Evolutionary conservation across 1,140 invertebrate genomes (phyloP).

Genomic region (Aphidius gifuensis): DNA sequence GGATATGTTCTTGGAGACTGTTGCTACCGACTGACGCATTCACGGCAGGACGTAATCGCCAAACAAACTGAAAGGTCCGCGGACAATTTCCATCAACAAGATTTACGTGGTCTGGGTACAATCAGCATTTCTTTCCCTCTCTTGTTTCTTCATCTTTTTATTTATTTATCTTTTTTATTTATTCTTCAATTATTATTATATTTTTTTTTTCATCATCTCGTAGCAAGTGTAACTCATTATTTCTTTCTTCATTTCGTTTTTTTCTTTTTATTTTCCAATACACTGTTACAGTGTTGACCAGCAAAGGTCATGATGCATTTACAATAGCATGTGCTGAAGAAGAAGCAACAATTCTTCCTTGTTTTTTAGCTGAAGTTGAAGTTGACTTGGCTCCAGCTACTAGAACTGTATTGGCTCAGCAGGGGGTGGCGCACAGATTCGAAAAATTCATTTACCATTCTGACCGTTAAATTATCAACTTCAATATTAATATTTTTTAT

Average conservation of each 20-base stretch:
- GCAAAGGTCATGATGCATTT: not conserved
- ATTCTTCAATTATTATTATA: conserved; percentile 1
- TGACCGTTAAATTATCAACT: not conserved
- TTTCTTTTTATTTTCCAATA: conserved; percentile 16
- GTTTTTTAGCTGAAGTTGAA: too few species aligned
- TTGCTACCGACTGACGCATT: conserved; percentile 44
- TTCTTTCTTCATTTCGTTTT: too few species aligned
- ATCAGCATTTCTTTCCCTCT: conserved; percentile 32
- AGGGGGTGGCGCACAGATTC: conserved; percentile 48
- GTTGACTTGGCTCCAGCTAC: conserved; percentile 47
- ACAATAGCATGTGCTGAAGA: conserved; percentile 28
- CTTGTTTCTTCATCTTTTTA: conserved; percentile 14
- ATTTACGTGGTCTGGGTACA: conserved; percentile 46
- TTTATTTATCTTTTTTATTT: conserved; percentile 16
- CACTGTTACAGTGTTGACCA: conserved; percentile 18
- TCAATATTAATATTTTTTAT: conserved; percentile 2
- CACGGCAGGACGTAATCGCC: conserved; percentile 47
- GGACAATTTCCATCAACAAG: conserved; percentile 49
- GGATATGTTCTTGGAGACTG: conserved; percentile 12
- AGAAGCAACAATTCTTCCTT: too few species aligned
- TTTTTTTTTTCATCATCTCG: conserved; percentile 19
- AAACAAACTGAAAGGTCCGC: conserved; percentile 41
- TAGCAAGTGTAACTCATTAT: too few species aligned
- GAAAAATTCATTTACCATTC: conserved; percentile 29
- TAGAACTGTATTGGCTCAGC: conserved; percentile 53